Evolutionary conservation across 2,113 vertebrate species (phyloP).

Genomic region (Dunckerocampus dactyliophorus): DNA sequence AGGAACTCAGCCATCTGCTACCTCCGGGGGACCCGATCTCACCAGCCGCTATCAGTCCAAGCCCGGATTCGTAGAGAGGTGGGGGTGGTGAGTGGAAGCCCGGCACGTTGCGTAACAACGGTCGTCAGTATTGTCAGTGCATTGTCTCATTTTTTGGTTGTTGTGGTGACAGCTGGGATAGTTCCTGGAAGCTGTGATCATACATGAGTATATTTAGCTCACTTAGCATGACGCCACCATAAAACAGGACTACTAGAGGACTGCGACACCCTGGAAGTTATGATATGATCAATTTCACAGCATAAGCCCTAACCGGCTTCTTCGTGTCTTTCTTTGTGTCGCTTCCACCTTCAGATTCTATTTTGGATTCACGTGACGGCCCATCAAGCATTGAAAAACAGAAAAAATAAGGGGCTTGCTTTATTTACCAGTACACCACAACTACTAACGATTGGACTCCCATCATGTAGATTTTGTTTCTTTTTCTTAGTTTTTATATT

Average conservation of each 20-base stretch:
- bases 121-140: neutral
- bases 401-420: neutral
- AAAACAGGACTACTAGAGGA: too few relatives aligned
- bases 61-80: constrained; percentile 29
- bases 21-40: constrained; percentile 44
- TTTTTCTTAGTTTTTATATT: neutral
- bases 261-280: too few relatives aligned
- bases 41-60: constrained; percentile 55
- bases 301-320: too few relatives aligned
- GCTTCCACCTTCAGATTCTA: neutral
- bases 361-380: constrained; percentile 47
- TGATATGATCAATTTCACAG: too few relatives aligned
- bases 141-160: neutral
- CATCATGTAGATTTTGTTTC: neutral
- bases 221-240: neutral
- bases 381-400: neutral
- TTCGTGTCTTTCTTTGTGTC: neutral
- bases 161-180: neutral
- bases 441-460: too few relatives aligned
- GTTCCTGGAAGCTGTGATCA: neutral
- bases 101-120: neutral
- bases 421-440: too few relatives aligned
- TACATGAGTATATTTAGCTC: neutral
- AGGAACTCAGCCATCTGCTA: constrained; percentile 63
- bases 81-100: constrained; percentile 25